Conservation (phyloP, 1,140 invertebrate species). For the Polypedilum pembai region DNA sequence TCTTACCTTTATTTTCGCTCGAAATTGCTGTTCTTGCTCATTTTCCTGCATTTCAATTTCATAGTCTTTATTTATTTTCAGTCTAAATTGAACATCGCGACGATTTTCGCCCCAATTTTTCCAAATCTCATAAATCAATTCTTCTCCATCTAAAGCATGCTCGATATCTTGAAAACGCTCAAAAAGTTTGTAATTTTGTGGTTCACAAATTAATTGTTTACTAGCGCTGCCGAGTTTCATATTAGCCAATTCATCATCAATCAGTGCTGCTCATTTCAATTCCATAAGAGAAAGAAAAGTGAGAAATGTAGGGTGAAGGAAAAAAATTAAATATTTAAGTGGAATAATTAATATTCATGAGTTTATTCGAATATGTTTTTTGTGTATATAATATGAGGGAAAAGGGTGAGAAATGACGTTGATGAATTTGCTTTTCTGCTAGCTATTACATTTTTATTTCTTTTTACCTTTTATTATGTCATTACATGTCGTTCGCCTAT, state of each 20-base stretch:
- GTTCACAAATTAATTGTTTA: slow-evolving; percentile 21
- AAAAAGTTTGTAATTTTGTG: background rate
- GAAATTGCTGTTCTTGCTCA: background rate
- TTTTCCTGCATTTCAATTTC: background rate
- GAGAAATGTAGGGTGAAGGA: background rate
- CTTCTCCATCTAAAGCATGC: background rate
- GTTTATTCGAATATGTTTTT: background rate
- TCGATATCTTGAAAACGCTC: slow-evolving; percentile 8
- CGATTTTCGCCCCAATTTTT: background rate
- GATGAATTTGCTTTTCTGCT: background rate
- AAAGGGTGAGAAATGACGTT: slow-evolving; percentile 24
- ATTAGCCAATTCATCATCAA: slow-evolving; percentile 22
- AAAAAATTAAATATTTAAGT: slow-evolving; percentile 27
- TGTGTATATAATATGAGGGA: background rate
- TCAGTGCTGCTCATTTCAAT: slow-evolving; percentile 22
- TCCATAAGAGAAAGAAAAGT: background rate
- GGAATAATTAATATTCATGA: slow-evolving; percentile 25
- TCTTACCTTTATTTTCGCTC: background rate
- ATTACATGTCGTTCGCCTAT: slow-evolving; percentile 42
- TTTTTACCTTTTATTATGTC: slow-evolving; percentile 41
- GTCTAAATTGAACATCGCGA: background rate
- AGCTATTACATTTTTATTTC: background rate
- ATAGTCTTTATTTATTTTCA: slow-evolving; percentile 20
- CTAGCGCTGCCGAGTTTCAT: background rate
- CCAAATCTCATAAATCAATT: slow-evolving; percentile 21